These are phyloP conservation scores for Spialia ferax DNA, from an alignment of 2,888 invertebrate species.

Conservation along the genomic window DNA sequence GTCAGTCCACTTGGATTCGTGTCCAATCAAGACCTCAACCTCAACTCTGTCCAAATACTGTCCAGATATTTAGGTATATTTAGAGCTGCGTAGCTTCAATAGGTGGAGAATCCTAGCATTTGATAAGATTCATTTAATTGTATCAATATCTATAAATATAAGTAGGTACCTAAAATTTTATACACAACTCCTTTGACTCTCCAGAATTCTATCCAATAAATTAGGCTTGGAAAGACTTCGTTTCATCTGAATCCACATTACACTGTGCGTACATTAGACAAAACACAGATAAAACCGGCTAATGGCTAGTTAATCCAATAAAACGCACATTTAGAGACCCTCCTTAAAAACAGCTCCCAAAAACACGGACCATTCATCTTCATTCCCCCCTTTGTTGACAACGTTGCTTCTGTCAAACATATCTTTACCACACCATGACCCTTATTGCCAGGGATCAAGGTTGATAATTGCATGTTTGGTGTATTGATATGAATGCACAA, in stretches of 20 bases:
- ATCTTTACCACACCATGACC: not conserved
- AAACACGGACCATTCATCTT: conserved; percentile 44
- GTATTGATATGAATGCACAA: not conserved
- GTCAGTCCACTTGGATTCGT: too few species aligned
- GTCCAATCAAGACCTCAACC: too few species aligned
- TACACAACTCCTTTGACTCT: not conserved
- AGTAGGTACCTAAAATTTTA: not conserved
- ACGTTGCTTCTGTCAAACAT: not conserved
- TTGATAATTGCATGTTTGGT: not conserved
- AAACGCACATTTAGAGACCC: conserved; percentile 44
- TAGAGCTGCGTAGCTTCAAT: too few species aligned
- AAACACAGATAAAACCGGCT: conserved; percentile 49
- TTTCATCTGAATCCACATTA: not conserved
- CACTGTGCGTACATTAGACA: conserved; percentile 34
- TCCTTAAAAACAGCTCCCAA: conserved; percentile 35
- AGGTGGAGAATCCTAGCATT: too few species aligned
- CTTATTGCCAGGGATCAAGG: conserved; percentile 12
- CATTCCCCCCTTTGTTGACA: conserved; percentile 41
- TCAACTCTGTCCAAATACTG: too few species aligned
- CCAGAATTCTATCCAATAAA: not conserved
- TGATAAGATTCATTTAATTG: too few species aligned
- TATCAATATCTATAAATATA: too few species aligned
- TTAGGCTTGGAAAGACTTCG: not conserved
- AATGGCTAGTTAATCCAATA: conserved; percentile 61
- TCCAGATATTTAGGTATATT: too few species aligned